These are phyloP conservation scores for Nasonovia ribisnigri DNA, from an alignment of 2,888 invertebrate species.

Conservation along the genomic window DNA sequence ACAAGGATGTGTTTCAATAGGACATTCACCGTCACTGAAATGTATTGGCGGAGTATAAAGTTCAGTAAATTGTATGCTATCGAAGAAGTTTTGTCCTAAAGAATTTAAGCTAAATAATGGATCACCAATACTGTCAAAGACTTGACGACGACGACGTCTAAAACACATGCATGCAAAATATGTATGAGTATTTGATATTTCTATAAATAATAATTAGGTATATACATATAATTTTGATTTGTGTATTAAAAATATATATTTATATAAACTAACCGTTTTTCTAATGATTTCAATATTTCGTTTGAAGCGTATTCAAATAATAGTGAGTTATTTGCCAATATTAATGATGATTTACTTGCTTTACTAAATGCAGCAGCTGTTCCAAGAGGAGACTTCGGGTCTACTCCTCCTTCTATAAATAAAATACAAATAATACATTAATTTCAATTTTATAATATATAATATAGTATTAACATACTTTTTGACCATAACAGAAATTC, in stretches of 20 bases:
- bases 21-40: constrained; percentile 78
- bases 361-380: constrained; percentile 92
- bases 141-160: constrained; percentile 75
- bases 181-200: neutral
- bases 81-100: constrained; percentile 76
- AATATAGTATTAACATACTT: constrained; percentile 72
- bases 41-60: constrained; percentile 73
- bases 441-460: constrained; percentile 19
- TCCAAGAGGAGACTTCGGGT: constrained; percentile 87
- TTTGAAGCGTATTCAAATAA: constrained; percentile 89
- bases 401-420: constrained; percentile 80
- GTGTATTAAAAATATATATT: neutral
- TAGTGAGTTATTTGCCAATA: constrained; percentile 87
- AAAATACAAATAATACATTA: constrained; percentile 30
- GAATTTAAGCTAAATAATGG: constrained; percentile 71
- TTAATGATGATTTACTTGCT: constrained; percentile 85
- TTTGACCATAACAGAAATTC: constrained; percentile 86
- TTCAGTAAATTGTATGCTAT: constrained; percentile 83
- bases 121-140: constrained; percentile 76
- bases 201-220: neutral
- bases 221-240: neutral
- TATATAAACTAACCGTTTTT: constrained; percentile 56
- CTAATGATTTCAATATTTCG: constrained; percentile 78
- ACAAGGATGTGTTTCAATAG: constrained; percentile 71
- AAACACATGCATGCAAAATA: neutral